Evolutionary conservation across 2,888 invertebrate species (phyloP), one percentile per base, ranked within the genome.

Genomic region (Pimpla rufipes): DNA sequence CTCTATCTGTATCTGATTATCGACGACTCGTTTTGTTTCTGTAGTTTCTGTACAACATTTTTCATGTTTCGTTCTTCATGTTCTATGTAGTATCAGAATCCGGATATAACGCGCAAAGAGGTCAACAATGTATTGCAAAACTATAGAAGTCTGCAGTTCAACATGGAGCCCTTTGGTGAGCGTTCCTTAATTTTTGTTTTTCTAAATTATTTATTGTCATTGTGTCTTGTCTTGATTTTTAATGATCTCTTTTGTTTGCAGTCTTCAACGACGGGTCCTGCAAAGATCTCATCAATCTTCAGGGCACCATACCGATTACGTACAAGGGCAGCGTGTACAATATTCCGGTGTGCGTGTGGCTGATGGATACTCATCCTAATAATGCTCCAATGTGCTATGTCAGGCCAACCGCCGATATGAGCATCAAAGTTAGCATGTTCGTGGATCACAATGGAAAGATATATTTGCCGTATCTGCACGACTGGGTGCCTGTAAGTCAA

Each of bases 341-440:
- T 94, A 99, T 99, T 93, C 99, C 99, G 13, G 96, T 99, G 52
- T 97, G 97, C 91, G 96, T 99, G 90, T 99, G 98, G 98, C 93
- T 99, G 68, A 97, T 98, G 96, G 98, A 99, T 91, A 99, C 98
- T 4, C 98, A 99, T 95, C 99, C 99, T 0, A 96, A 97, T 92
- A 97, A 98, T 94, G 98, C 99, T 45, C 99, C 99, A 0, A 96
- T 99, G 94, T 97, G 97, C 92, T 98, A 96, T 91, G 99, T 99
- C 0, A 97, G 96, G 93, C 99, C 99, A 10, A 99, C 99, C 5
- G 91, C 96, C 42, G 97, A 97, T 87, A 99, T 99, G 99, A 96
- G 96, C 83, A 98, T 99, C 85, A 99, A 98, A 94, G 96, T 97
- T 16, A 99, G 99, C 11, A 96, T 96, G 94, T 98, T 96, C 93